Percentiles rank a stretch among this genome's conserved stretches.
Conservation (phyloP, 2,113 vertebrate genomes). For the Rhinogobius similis region DNA sequence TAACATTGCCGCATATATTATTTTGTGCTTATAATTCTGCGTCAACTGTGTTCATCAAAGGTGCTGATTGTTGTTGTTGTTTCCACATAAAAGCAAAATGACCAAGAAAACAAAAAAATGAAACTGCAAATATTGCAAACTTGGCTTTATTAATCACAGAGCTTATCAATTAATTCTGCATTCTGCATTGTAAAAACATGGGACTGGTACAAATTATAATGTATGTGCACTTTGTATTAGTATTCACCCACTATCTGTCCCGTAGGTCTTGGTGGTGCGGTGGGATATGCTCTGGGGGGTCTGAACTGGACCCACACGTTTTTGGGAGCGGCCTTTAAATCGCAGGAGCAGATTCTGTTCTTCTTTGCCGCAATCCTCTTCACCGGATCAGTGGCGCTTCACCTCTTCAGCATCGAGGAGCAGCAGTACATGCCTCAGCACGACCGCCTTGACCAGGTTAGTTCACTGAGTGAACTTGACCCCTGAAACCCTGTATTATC, state of each 20-base stretch:
- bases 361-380: slow-evolving; percentile 93
- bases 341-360: slow-evolving; percentile 96
- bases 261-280: slow-evolving; percentile 91
- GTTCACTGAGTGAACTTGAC: background rate
- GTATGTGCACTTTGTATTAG: too few relatives aligned
- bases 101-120: too few relatives aligned
- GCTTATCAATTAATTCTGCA: too few relatives aligned
- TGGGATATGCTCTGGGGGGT: slow-evolving; percentile 94
- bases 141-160: background rate
- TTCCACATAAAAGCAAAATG: too few relatives aligned
- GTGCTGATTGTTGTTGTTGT: too few relatives aligned
- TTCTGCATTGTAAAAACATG: too few relatives aligned
- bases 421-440: slow-evolving; percentile 87
- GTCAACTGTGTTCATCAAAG: too few relatives aligned
- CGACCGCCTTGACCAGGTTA: slow-evolving; percentile 79
- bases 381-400: slow-evolving; percentile 85
- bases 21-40: too few relatives aligned
- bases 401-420: slow-evolving; percentile 94
- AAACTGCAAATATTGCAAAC: too few relatives aligned
- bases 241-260: slow-evolving; percentile 9
- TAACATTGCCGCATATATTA: too few relatives aligned
- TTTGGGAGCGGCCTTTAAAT: slow-evolving; percentile 84
- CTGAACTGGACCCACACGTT: slow-evolving; percentile 97
- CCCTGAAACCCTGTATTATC: too few relatives aligned
- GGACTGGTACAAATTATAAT: too few relatives aligned